A percentile compares a stretch with the other conserved stretches of the same genome.
These are phyloP conservation scores for Acridotheres tristis DNA, from an alignment of 2,797 vertebrate genomes.

Conservation along the genomic window DNA sequence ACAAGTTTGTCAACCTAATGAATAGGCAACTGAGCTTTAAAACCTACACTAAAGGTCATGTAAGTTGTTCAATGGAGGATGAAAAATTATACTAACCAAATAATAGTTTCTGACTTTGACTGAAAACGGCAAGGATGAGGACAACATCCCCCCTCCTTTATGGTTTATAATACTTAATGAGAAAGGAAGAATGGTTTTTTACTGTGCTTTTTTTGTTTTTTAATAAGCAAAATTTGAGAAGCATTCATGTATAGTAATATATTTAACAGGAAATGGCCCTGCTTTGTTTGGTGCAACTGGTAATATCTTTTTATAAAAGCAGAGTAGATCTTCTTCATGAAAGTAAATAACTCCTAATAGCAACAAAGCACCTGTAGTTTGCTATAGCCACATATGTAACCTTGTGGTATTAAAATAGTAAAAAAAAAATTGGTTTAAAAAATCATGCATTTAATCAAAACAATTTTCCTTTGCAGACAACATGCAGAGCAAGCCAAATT, in stretches of 20 bases:
- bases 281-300: neutral
- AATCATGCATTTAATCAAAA: neutral
- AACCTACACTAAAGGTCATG: constrained; percentile 48
- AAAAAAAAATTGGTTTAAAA: neutral
- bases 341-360: neutral
- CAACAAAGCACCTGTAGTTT: neutral
- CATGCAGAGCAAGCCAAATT: neutral
- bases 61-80: constrained; percentile 41
- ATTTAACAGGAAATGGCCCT: neutral
- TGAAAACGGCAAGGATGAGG: neutral
- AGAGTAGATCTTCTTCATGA: neutral
- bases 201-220: neutral
- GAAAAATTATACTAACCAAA: constrained; percentile 31
- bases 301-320: neutral
- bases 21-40: constrained; percentile 66
- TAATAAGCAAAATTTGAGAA: neutral
- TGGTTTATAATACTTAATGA: neutral
- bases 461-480: neutral
- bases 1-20: constrained; percentile 78
- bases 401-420: neutral
- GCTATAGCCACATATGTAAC: neutral
- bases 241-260: neutral
- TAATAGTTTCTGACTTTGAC: constrained; percentile 32
- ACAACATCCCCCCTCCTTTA: neutral
- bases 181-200: neutral